phyloP scores from a whole-genome alignment of 2,888 invertebrate species.

The Elegia similella region DNA sequence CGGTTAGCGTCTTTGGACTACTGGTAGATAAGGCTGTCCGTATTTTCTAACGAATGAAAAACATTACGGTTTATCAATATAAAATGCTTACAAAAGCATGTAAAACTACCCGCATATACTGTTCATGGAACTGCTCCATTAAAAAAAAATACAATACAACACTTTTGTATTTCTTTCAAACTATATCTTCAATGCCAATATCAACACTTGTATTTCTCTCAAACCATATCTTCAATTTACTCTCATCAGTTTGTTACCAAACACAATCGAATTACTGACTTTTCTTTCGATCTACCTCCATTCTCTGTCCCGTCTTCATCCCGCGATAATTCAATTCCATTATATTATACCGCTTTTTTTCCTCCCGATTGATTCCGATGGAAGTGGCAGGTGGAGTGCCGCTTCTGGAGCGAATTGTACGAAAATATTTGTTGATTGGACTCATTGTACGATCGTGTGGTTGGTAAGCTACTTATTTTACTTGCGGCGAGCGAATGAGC shows the following conservation, averaged over 20 bases:
- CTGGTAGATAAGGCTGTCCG: no score
- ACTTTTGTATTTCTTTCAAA: no score
- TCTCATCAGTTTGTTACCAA: conserved; percentile 63
- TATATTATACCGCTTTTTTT: conserved; percentile 67
- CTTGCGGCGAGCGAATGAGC: not conserved
- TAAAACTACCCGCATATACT: no score
- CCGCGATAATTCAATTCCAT: conserved; percentile 78
- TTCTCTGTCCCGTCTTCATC: conserved; percentile 54
- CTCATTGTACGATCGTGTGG: conserved; percentile 33
- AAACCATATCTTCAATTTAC: not conserved
- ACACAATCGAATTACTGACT: conserved; percentile 75
- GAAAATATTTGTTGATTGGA: conserved; percentile 53
- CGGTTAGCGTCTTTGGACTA: no score
- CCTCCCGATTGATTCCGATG: conserved; percentile 68
- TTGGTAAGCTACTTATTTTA: conserved; percentile 16
- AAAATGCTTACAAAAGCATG: no score
- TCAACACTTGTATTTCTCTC: not conserved
- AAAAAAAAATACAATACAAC: no score
- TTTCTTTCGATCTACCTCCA: conserved; percentile 46
- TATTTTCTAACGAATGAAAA: no score
- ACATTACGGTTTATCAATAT: no score
- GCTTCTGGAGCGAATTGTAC: conserved; percentile 31
- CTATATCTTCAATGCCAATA: no score
- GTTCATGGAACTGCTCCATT: no score
- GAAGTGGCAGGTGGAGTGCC: conserved; percentile 38